Percentiles rank a stretch among this genome's conserved stretches.
Conservation (phyloP, 2,113 vertebrate species). For the Sinocyclocheilus anshuiensis region DNA sequence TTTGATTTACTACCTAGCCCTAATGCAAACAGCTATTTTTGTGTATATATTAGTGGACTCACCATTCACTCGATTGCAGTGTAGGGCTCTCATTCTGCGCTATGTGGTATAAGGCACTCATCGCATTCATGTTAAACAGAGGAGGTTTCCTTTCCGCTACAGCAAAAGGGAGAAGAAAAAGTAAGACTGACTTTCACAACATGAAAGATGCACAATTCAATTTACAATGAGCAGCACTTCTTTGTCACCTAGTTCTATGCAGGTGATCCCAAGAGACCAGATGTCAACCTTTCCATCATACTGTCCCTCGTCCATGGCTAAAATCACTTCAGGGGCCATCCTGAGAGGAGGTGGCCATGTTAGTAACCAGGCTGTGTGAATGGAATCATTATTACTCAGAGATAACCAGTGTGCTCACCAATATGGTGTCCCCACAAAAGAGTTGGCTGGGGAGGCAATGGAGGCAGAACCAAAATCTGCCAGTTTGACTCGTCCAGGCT, state of each 20-base stretch:
- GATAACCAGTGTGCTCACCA: slow-evolving; percentile 65
- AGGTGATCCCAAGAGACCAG: slow-evolving; percentile 84
- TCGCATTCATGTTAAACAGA: slow-evolving; percentile 93
- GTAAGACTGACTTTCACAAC: background rate
- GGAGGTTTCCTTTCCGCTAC: slow-evolving; percentile 91
- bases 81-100: slow-evolving; percentile 91
- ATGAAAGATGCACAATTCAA: background rate
- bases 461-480: slow-evolving; percentile 83
- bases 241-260: slow-evolving; percentile 78
- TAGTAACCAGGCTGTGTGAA: background rate
- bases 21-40: background rate
- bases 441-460: slow-evolving; percentile 82
- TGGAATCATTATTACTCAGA: background rate
- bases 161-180: background rate
- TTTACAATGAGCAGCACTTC: background rate
- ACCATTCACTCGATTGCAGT: slow-evolving; percentile 90
- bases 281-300: slow-evolving; percentile 84
- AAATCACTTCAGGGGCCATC: slow-evolving; percentile 85
- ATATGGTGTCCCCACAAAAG: slow-evolving; percentile 82
- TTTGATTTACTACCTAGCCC: background rate
- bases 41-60: slow-evolving; percentile 54
- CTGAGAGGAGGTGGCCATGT: slow-evolving; percentile 55
- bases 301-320: slow-evolving; percentile 84
- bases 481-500: slow-evolving; percentile 81
- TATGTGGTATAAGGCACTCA: slow-evolving; percentile 97